phyloP scores from a whole-genome alignment of 2,113 vertebrate genomes.

The Pithys albifrons region DNA sequence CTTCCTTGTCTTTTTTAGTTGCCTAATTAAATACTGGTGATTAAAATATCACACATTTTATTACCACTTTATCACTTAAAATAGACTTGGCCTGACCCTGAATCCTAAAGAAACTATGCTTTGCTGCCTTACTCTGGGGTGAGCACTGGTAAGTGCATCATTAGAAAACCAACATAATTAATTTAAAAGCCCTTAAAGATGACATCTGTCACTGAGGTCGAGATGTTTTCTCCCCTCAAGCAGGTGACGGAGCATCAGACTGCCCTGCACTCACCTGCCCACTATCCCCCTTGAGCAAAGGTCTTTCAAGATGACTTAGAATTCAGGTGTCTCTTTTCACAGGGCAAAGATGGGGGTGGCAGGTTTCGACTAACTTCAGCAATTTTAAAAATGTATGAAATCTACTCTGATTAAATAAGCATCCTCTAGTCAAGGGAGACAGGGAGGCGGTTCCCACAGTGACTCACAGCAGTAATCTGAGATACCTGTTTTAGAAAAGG shows the following conservation, averaged over 20 bases:
- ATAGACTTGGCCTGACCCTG: background rate
- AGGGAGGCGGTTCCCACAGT: background rate
- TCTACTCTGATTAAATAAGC: conserved; percentile 25
- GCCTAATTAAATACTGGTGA: background rate
- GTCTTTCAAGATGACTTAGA: background rate
- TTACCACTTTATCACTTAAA: background rate
- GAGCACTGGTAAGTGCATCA: background rate
- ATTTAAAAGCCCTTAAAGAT: background rate
- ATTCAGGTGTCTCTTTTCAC: background rate
- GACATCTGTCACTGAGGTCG: background rate
- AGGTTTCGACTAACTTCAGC: conserved; percentile 13
- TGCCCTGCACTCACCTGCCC: background rate
- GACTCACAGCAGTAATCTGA: conserved; percentile 34
- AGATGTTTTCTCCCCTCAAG: background rate
- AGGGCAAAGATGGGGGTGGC: background rate
- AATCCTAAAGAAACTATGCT: background rate
- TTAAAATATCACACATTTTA: background rate
- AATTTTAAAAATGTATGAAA: conserved; percentile 1
- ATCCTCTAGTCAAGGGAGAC: background rate
- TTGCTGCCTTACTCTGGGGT: background rate
- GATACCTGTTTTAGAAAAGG: conserved; percentile 13
- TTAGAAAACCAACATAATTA: background rate
- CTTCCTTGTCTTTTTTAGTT: background rate
- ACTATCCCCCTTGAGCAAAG: background rate
- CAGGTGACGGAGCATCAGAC: background rate